These are phyloP conservation scores for Sorex araneus DNA, from an alignment of 2,113 vertebrate genomes.

Conservation along the genomic window DNA sequence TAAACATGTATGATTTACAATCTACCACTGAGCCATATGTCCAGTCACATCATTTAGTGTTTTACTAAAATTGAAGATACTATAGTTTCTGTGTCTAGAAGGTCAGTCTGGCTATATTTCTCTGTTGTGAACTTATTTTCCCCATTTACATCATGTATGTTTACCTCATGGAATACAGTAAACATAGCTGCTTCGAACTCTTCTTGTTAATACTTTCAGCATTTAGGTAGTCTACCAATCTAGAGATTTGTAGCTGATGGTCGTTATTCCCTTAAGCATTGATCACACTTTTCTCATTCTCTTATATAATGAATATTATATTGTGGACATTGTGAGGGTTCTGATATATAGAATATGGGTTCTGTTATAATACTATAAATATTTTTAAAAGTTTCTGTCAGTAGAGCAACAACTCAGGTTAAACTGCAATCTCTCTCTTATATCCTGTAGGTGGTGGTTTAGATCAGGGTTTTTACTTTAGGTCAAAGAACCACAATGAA, in stretches of 20 bases:
- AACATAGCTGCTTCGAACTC: conserved; percentile 17
- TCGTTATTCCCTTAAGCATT: background rate
- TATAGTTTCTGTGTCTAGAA: conserved; percentile 23
- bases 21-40: no score
- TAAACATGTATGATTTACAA: no score
- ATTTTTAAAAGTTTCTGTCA: conserved; percentile 16
- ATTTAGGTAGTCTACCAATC: background rate
- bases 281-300: background rate
- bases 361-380: background rate
- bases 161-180: conserved; percentile 5
- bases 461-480: no score
- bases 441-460: background rate
- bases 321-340: conserved; percentile 1
- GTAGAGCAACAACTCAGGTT: background rate
- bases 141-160: background rate
- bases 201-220: background rate
- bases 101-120: background rate
- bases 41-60: background rate
- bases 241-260: background rate
- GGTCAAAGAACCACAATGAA: no score
- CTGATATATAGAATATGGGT: background rate
- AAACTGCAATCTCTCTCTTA: conserved; percentile 24
- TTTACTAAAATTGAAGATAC: conserved; percentile 42
- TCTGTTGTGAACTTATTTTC: background rate
- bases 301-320: background rate